Conservation (phyloP, 1,140 invertebrate genomes). For the Hestina assimilis region DNA sequence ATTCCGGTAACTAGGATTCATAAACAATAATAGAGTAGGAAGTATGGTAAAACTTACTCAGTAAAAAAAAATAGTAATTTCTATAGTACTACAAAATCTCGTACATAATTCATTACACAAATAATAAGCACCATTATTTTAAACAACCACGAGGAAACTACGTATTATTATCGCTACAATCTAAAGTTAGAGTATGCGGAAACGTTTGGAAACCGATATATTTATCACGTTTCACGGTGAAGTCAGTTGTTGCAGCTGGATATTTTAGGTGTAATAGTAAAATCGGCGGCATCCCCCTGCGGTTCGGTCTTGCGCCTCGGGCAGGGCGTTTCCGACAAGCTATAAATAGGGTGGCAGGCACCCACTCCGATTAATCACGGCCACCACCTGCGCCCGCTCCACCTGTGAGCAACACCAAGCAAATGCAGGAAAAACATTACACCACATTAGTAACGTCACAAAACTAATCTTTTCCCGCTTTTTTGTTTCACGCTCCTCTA, state of each 20-base stretch:
- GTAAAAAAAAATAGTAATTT: no score
- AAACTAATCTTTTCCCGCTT: slow-evolving; percentile 38
- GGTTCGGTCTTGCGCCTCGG: slow-evolving; percentile 39
- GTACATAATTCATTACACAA: no score
- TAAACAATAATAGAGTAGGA: no score
- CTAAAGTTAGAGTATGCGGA: slow-evolving; percentile 13
- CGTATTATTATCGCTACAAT: slow-evolving; percentile 7
- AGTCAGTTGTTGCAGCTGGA: slow-evolving; percentile 32
- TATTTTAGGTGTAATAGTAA: slow-evolving; percentile 44
- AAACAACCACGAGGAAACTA: background rate
- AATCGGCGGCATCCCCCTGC: slow-evolving; percentile 43
- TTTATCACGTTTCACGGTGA: slow-evolving; percentile 27
- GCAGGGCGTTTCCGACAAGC: slow-evolving; percentile 43
- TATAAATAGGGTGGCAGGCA: slow-evolving; percentile 53
- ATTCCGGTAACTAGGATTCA: no score
- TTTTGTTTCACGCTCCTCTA: slow-evolving; percentile 24
- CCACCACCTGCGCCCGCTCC: slow-evolving; percentile 41
- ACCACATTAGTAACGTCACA: slow-evolving; percentile 43
- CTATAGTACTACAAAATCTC: no score
- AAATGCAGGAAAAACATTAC: slow-evolving; percentile 48
- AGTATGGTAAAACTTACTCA: no score
- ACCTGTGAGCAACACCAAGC: slow-evolving; percentile 37
- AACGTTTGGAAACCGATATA: slow-evolving; percentile 27
- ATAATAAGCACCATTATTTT: no score
- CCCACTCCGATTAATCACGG: slow-evolving; percentile 55